phyloP scores from a whole-genome alignment of 2,797 vertebrate genomes.

The Sebastes elongatus region DNA sequence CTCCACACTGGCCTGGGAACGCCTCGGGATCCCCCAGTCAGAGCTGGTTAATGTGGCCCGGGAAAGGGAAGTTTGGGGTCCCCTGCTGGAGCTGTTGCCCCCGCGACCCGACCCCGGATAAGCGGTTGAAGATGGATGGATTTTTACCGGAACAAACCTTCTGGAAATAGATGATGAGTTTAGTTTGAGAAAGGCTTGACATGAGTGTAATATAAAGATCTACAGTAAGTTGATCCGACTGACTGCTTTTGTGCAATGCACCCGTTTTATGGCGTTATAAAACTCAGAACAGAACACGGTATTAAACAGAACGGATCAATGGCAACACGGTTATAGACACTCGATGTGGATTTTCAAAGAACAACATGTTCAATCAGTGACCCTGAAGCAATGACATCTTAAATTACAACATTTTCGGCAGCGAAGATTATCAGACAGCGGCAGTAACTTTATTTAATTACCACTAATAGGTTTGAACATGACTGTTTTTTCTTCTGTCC shows the following conservation, averaged over 20 bases:
- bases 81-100: no score
- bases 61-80: no score
- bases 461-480: not conserved
- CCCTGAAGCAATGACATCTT: conserved; percentile 14
- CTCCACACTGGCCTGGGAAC: no score
- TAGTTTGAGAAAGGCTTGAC: not conserved
- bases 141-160: not conserved
- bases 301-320: conserved; percentile 38
- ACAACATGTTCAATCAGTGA: conserved; percentile 45
- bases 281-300: not conserved
- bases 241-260: not conserved
- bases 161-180: not conserved
- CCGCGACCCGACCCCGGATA: no score
- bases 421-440: not conserved
- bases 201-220: not conserved
- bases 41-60: no score
- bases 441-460: conserved; percentile 12
- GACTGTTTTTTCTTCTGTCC: not conserved
- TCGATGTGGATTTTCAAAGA: conserved; percentile 15
- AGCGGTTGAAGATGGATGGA: no score
- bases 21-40: no score
- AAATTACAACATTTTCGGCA: conserved; percentile 29
- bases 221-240: not conserved
- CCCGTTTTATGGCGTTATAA: conserved; percentile 2
- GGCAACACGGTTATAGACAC: conserved; percentile 29